A percentile compares a stretch with the other conserved stretches of the same genome.
Evolutionary conservation across 2,113 vertebrate species (phyloP).

Genomic region (Cynopterus brachyotis): DNA sequence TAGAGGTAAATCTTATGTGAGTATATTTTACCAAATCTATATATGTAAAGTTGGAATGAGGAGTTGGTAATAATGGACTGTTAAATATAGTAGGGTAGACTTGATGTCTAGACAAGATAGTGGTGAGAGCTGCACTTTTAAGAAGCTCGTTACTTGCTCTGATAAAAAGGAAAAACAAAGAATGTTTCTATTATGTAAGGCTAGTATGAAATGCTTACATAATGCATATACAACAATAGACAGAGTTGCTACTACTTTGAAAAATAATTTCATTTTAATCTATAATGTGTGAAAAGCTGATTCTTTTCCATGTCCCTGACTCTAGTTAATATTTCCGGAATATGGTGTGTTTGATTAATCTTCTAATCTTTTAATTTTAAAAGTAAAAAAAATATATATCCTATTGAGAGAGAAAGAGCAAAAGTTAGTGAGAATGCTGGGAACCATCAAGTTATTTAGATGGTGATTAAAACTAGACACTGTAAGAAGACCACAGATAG

Average conservation of each 20-base stretch:
- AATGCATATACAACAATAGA: conserved; percentile 64
- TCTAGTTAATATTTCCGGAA: not conserved
- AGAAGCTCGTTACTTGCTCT: conserved; percentile 70
- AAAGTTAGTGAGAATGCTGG: not conserved
- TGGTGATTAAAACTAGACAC: not conserved
- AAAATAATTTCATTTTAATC: conserved; percentile 61
- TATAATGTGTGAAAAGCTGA: conserved; percentile 57
- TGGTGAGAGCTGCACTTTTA: conserved; percentile 67
- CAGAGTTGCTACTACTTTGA: conserved; percentile 47
- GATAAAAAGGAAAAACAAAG: conserved; percentile 76
- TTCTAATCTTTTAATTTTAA: not conserved
- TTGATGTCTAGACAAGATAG: conserved; percentile 92
- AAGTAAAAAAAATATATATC: conserved; percentile 34
- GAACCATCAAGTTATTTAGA: not conserved
- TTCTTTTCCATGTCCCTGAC: not conserved
- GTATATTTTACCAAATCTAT: conserved; percentile 62
- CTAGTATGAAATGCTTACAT: conserved; percentile 58
- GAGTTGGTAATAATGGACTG: conserved; percentile 72
- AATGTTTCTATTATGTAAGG: conserved; percentile 71
- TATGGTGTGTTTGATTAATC: not conserved
- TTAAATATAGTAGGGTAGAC: conserved; percentile 74
- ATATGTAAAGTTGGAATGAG: conserved; percentile 63
- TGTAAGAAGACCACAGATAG: not conserved
- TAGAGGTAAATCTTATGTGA: conserved; percentile 17
- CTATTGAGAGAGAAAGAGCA: not conserved